Conservation (phyloP, 2,888 invertebrate species). For the Lordiphosa fenestrarum region DNA sequence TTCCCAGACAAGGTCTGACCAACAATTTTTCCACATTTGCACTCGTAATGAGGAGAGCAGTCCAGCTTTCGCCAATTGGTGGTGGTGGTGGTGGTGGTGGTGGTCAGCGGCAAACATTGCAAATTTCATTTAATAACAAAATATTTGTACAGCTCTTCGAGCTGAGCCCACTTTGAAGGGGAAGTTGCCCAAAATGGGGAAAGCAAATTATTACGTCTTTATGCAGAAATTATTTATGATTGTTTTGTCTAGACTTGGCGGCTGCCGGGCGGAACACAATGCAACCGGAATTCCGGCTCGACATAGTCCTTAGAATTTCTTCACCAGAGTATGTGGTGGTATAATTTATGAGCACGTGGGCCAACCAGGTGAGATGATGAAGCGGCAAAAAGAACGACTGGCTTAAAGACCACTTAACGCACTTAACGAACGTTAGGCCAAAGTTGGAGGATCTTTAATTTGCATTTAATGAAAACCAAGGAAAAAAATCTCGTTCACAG, state of each 20-base stretch:
- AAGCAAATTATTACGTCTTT: constrained; percentile 68
- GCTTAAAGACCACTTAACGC: constrained; percentile 7
- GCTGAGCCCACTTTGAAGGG: neutral
- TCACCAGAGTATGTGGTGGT: constrained; percentile 35
- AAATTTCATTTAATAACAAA: constrained; percentile 71
- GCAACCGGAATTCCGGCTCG: constrained; percentile 66
- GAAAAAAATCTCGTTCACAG: neutral
- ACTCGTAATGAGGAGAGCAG: constrained; percentile 51
- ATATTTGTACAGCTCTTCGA: constrained; percentile 48
- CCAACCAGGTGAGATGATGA: constrained; percentile 18
- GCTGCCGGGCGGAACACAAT: constrained; percentile 48
- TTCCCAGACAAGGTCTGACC: constrained; percentile 56
- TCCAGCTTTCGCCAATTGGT: constrained; percentile 4
- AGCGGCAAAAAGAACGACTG: constrained; percentile 4
- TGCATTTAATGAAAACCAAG: no score
- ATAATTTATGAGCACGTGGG: constrained; percentile 52
- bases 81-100: neutral
- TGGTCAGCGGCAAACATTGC: constrained; percentile 69
- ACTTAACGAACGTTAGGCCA: neutral
- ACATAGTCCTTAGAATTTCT: constrained; percentile 42
- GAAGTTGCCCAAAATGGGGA: constrained; percentile 3
- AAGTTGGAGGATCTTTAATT: neutral
- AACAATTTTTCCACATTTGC: constrained; percentile 21
- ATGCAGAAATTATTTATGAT: constrained; percentile 72
- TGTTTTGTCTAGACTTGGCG: constrained; percentile 69